Base-by-base conservation (phyloP, 2,888 invertebrate genomes). In the Emmelina monodactyla region DNA sequence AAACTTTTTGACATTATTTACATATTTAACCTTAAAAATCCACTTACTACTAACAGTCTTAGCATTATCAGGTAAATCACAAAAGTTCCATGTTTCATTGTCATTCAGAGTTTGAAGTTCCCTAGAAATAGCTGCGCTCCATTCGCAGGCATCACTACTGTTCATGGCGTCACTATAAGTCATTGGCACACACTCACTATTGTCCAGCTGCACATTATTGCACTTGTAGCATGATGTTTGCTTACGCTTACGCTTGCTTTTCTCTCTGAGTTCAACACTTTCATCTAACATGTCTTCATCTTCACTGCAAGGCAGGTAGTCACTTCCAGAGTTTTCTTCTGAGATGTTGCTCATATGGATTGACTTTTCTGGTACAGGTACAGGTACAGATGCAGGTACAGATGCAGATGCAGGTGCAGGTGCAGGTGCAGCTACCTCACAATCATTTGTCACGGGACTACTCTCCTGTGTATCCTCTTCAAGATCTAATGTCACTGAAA, bases 21-120 rank as follows among this genome's bases (percentile, higher is more conserved):
- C 14, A 11, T 19, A 28, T 35, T 48, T 51, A 1, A 42, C 33
- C 33, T 42, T 46, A 34, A 49, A 49, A 2, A 49, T 43, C 51
- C 51, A 51, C 25, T 48, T 49, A 11, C 39, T 43, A 39, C 40
- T 41, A 9, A 49, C 29, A 2, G 31, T 31, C 6, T 44, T 42
- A n/a, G 19, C 22, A 32, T 25, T 37, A 1, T 5, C 25, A 2
- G 46, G 44, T 33, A 13, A 0, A 3, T 46, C 32, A 32, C 41
- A 42, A 4, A 38, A 1, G 2, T 33, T 28, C 47, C 45, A 46
- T 14, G 44, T 46, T 15, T 46, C 40, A 34, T 47, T 49, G 0
- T 44, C 43, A 29, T 37, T 33, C 10, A 47, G 14, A 1, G 45
- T 44, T 14, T 46, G 13, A 6, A 47, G 7, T 32, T 49, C 45